phyloP scores from a whole-genome alignment of 2,113 vertebrate genomes.

The Macquaria ambigua region DNA sequence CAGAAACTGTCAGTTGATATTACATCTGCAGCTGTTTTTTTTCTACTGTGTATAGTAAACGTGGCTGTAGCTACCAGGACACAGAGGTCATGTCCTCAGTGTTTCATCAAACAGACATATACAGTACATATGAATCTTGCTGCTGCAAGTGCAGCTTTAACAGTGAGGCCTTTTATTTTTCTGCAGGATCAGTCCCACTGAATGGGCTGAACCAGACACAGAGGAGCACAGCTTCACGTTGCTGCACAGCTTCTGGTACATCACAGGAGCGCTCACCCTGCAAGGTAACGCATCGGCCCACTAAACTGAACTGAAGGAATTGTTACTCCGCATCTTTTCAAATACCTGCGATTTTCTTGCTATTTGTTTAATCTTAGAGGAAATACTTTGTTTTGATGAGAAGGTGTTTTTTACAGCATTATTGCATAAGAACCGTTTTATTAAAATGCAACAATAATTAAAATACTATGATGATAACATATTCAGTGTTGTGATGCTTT shows the following conservation, averaged over 20 bases:
- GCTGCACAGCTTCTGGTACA: slow-evolving; percentile 92
- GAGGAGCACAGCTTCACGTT: slow-evolving; percentile 88
- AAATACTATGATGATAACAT: too few species aligned
- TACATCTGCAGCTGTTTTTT: too few species aligned
- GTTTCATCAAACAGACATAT: too few species aligned
- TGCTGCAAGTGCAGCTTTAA: background rate
- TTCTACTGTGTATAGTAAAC: background rate
- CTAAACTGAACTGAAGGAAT: too few species aligned
- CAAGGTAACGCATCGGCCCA: slow-evolving; percentile 84
- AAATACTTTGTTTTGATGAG: background rate
- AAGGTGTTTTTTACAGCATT: background rate
- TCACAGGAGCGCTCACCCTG: slow-evolving; percentile 88
- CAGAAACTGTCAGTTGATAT: too few species aligned
- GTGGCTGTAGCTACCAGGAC: background rate
- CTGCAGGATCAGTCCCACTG: slow-evolving; percentile 89
- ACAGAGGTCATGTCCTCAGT: background rate
- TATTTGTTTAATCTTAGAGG: background rate
- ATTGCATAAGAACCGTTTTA: background rate
- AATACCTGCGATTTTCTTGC: too few species aligned
- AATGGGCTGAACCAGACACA: slow-evolving; percentile 87
- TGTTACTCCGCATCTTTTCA: too few species aligned
- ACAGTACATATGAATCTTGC: background rate
- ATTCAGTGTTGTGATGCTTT: background rate
- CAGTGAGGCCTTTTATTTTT: background rate
- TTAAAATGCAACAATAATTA: background rate